phyloP scores from a whole-genome alignment of 2,888 invertebrate species.

The Xestia ashworthii region DNA sequence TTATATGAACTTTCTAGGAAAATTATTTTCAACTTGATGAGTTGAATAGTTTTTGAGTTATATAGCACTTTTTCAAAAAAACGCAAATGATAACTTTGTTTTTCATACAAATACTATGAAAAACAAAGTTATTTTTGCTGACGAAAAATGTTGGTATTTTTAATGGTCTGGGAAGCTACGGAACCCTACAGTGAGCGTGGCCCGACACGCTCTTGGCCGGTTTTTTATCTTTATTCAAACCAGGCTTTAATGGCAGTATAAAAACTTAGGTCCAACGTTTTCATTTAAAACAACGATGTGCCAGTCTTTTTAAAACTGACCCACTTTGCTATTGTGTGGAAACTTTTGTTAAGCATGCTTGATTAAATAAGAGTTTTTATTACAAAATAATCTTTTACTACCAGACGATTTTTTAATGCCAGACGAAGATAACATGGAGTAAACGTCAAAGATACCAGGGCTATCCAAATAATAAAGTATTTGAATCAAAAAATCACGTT shows the following conservation, averaged over 20 bases:
- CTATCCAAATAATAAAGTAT: background rate
- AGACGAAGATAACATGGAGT: background rate
- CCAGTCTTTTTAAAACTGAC: slow-evolving; percentile 44
- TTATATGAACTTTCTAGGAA: too few relatives aligned
- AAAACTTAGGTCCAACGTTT: slow-evolving; percentile 57
- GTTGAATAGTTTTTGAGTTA: too few relatives aligned
- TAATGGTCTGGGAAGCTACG: too few relatives aligned
- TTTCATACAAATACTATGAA: too few relatives aligned
- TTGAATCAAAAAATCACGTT: background rate
- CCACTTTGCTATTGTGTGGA: slow-evolving; percentile 41
- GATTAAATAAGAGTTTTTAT: slow-evolving; percentile 4
- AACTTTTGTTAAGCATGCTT: slow-evolving; percentile 25
- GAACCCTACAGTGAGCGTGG: too few relatives aligned
- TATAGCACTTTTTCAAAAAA: too few relatives aligned
- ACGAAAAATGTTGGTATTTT: too few relatives aligned
- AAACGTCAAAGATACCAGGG: background rate
- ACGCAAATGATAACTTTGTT: too few relatives aligned
- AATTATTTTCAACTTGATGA: too few relatives aligned
- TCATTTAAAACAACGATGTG: slow-evolving; percentile 51
- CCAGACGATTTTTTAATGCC: background rate
- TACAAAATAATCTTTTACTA: background rate
- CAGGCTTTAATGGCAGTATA: slow-evolving; percentile 52
- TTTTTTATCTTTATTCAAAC: slow-evolving; percentile 56
- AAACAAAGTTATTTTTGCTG: too few relatives aligned
- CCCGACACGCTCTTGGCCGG: too few relatives aligned